Evolutionary conservation across 1,140 invertebrate genomes (phyloP), one percentile per base, ranked within the genome.

Genomic region (Plutomurus gul): DNA sequence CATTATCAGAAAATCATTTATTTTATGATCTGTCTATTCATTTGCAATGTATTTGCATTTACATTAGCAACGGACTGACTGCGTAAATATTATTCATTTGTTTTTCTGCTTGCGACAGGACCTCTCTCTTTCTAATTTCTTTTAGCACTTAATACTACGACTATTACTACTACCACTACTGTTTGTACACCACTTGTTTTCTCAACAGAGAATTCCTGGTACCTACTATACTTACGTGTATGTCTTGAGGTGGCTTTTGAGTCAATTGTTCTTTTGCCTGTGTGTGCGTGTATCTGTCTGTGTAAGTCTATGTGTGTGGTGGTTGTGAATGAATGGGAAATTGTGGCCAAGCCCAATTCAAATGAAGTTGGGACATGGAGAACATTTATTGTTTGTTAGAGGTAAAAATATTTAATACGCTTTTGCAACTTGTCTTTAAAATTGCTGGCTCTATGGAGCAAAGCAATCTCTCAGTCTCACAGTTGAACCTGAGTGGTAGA

Each of bases 21-120:
- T 65, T 65, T 65, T 65, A 65, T 65, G 56, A 65, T 65, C 27
- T 65, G 56, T n/a, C 56, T 18, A 65, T 65, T 65, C 56, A 65
- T 65, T n/a, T n/a, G n/a, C n/a, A n/a, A n/a, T 33, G 25, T 65
- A 65, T 65, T 65, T 33, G 56, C 56, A 65, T 65, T 65, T 3
- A 16, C 27, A 65, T 65, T 49, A 49, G 46, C 46, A 49, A n/a
- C 18, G 46, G 46, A 49, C 46, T 7, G 46, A 49, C 56, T 65
- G n/a, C 36, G 27, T 36, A 65, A 33, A 60, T 65, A 65, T 65
- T 65, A 65, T 65, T 65, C 56, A 30, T 65, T 65, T 33, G 51
- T 13, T 60, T 30, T 60, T 30, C 13, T 16, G 18, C 30, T 33
- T 4, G 0, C 25, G 8, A 30, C 4, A 22, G 5, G 25, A 22